Evolutionary conservation across 2,888 invertebrate genomes (phyloP).

Genomic region (Iphiclides podalirius): DNA sequence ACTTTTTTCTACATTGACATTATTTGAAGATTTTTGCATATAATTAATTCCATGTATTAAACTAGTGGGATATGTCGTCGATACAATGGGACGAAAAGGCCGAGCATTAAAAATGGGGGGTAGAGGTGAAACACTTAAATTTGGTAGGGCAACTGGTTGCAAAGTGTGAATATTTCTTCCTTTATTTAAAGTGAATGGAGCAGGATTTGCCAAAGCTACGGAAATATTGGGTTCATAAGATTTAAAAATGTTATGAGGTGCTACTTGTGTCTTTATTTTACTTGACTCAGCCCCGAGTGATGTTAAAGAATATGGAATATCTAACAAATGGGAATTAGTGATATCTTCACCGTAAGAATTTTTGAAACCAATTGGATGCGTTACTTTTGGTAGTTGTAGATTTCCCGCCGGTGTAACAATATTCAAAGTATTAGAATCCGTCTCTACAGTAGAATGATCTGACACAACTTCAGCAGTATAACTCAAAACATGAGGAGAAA

Average conservation of each 20-base stretch:
- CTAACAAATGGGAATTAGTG: conserved; percentile 48
- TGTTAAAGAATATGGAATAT: conserved; percentile 59
- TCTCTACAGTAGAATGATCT: conserved; percentile 47
- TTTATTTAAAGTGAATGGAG: conserved; percentile 65
- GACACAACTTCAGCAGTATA: conserved; percentile 47
- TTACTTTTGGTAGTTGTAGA: conserved; percentile 59
- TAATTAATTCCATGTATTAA: conserved; percentile 54
- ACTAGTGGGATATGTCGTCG: conserved; percentile 42
- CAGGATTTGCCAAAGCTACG: conserved; percentile 63
- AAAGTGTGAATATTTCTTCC: conserved; percentile 73
- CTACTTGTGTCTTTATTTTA: conserved; percentile 62
- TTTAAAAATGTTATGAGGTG: conserved; percentile 45
- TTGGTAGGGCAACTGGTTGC: conserved; percentile 83
- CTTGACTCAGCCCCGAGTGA: conserved; percentile 66
- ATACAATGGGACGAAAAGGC: conserved; percentile 68
- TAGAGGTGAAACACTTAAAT: conserved; percentile 80
- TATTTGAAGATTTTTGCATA: conserved; percentile 49
- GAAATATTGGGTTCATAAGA: conserved; percentile 47
- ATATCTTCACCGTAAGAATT: conserved; percentile 73
- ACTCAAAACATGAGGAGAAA: conserved; percentile 41
- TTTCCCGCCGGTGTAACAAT: conserved; percentile 43
- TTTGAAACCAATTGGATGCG: conserved; percentile 56
- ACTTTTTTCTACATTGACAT: conserved; percentile 81
- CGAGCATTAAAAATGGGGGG: conserved; percentile 83
- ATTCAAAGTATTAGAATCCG: conserved; percentile 45